Evolutionary conservation across 2,888 invertebrate species (phyloP), one percentile per base, ranked within the genome.

Genomic region (Anodontia alba): DNA sequence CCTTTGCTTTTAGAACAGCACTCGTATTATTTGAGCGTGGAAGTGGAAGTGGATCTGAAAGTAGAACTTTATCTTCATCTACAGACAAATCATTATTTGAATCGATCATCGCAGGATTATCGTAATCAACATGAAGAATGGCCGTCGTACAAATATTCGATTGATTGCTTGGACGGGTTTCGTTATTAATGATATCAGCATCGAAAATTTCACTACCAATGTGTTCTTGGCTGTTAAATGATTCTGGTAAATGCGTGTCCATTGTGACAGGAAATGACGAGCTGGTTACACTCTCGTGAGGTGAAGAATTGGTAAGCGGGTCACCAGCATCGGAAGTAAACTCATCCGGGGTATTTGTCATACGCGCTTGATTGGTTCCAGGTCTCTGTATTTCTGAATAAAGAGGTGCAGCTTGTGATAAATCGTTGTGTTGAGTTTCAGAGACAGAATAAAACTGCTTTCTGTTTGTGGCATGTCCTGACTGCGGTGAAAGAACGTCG

Each of bases 201-300:
- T 62, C 62, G 17, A 62, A 62, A 15, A 62, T 62, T 33, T 62
- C 62, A 33, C 33, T 62, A 12, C 62, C 62, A 10, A 62, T 62
- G 1, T 62, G 62, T 33, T 62, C 62, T 17, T 62, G 62, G 33
- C 62, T 62, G 20, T 62, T 62, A 23, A 20, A 62, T 5, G 33
- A 26, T 31, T 62, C 62, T 29, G 62, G 62, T 62, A 62, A 33
- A 33, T 62, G 62, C 3, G 62, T 33, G 3, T 62, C 62, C 12
- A 29, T 62, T 62, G 62, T 62, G 33, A 62, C 12, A 31, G 62
- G 62, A 62, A 31, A 33, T 62, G 62, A 62, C 62, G 62, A 62
- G 1, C 31, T 8, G 31, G 62, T 62, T 7, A 62, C 31, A 33
- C 62, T 62, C 23, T 62, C 62, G 8, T 62, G 62, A 3, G 62